Evolutionary conservation across 2,797 vertebrate species (phyloP), one percentile per base, ranked within the genome.

Genomic region (Picus viridis): DNA sequence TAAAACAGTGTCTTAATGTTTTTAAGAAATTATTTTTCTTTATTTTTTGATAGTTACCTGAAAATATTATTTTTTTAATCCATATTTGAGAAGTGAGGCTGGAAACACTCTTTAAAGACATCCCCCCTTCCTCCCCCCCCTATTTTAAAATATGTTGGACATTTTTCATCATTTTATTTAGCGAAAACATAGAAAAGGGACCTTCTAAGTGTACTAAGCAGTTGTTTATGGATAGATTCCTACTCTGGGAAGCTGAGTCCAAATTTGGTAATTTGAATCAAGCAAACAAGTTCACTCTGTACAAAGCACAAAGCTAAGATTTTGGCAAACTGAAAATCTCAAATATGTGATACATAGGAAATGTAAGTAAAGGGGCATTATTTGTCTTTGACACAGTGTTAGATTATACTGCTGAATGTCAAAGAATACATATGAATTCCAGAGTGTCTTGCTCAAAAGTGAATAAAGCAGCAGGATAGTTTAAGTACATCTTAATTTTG

Each of bases 41-140:
- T 1, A 8, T 43, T 65, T 75, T 72, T 82, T 71, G 43, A 7
- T 64, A 19, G 4, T 74, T 87, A 39, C 24, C 12, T 67, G 23
- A 58, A 57, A 45, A 75, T 24, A 54, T 49, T 1, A 41, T 74
- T 58, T 74, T 36, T 58, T 83, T 5, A 24, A 53, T 39, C 32
- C 76, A 61, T 10, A 45, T 59, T 59, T 5, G 29, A 73, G 75
- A 62, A 20, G 12, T 30, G 20, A 16, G 4, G 2, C 59, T 87
- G 49, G 24, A 83, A 85, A 68, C 32, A 23, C 19, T 7, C 27
- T 45, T 5, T 22, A 16, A 79, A 56, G 32, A 62, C 10, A 58
- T 9, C 20, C 6, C 19, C 16, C 13, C 17, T 13, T 22, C 12
- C 23, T 2, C 0, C 2, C 2, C 0, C 1, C 17, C 7, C 6